A percentile compares a stretch with the other conserved stretches of the same genome.
Evolutionary conservation across 2,888 invertebrate species (phyloP).

Genomic region (Horisme vitalbata): DNA sequence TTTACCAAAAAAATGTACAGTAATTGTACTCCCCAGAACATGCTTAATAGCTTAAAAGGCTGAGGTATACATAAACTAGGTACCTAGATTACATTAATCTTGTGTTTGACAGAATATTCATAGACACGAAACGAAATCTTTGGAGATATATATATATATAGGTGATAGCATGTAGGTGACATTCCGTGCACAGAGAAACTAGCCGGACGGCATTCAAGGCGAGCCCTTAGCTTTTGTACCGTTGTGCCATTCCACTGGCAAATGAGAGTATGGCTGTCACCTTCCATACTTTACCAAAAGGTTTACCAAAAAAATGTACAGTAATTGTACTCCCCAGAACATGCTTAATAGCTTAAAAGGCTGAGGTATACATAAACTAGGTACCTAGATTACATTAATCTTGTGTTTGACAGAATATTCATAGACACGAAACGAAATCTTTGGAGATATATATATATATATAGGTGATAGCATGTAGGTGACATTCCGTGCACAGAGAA

Average conservation of each 20-base stretch:
- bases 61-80: no score
- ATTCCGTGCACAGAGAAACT: conserved; percentile 72
- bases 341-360: no score
- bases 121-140: conserved; percentile 14
- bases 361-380: no score
- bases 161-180: conserved; percentile 70
- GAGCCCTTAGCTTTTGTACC: conserved; percentile 65
- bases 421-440: conserved; percentile 13
- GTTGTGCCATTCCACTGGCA: conserved; percentile 51
- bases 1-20: no score
- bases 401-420: neutral
- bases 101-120: neutral
- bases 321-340: no score
- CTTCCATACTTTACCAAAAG: neutral
- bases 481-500: conserved; percentile 71
- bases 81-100: no score
- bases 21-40: no score
- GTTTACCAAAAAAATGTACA: no score
- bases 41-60: no score
- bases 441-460: conserved; percentile 37
- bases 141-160: conserved; percentile 32
- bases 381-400: no score
- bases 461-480: conserved; percentile 67
- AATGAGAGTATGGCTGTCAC: conserved; percentile 21
- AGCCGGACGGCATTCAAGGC: conserved; percentile 71